Percentiles rank a stretch among this genome's conserved stretches.
phyloP scores from a whole-genome alignment of 2,113 vertebrate genomes.

The Mellivora capensis region DNA sequence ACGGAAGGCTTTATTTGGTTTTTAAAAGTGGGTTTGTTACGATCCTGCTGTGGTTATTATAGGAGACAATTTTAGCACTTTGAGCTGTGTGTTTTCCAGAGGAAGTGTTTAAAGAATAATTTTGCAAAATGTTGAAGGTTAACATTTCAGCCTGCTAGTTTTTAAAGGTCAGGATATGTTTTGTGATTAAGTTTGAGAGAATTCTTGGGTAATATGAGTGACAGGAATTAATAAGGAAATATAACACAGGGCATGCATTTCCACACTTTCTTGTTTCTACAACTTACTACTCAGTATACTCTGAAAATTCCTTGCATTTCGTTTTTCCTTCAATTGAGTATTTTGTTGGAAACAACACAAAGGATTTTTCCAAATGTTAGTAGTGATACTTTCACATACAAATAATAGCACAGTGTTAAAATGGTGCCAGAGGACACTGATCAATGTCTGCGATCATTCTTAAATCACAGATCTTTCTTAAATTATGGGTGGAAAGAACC shows the following conservation, averaged over 20 bases:
- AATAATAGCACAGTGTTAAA: constrained; percentile 49
- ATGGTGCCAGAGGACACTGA: constrained; percentile 45
- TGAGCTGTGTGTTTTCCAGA: constrained; percentile 66
- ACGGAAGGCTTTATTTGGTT: constrained; percentile 77
- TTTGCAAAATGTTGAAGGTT: constrained; percentile 56
- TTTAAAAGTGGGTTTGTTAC: constrained; percentile 71
- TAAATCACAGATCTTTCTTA: constrained; percentile 11
- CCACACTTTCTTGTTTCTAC: constrained; percentile 6
- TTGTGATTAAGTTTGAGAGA: constrained; percentile 51
- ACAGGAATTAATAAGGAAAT: constrained; percentile 53
- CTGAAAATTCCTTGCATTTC: constrained; percentile 55
- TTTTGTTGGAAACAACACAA: constrained; percentile 33
- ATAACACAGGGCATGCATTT: background rate
- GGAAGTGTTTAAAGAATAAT: constrained; percentile 67
- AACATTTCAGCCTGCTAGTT: constrained; percentile 46
- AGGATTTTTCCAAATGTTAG: background rate
- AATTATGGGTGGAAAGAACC: background rate
- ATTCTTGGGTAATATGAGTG: constrained; percentile 50
- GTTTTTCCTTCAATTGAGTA: constrained; percentile 58
- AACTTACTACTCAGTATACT: background rate
- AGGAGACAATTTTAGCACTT: constrained; percentile 67
- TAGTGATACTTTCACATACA: background rate
- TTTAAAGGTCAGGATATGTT: constrained; percentile 48
- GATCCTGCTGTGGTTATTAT: constrained; percentile 72
- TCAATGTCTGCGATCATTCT: constrained; percentile 36